Base-by-base conservation (phyloP, 2,888 invertebrate genomes). In the Apodemia duryi region DNA sequence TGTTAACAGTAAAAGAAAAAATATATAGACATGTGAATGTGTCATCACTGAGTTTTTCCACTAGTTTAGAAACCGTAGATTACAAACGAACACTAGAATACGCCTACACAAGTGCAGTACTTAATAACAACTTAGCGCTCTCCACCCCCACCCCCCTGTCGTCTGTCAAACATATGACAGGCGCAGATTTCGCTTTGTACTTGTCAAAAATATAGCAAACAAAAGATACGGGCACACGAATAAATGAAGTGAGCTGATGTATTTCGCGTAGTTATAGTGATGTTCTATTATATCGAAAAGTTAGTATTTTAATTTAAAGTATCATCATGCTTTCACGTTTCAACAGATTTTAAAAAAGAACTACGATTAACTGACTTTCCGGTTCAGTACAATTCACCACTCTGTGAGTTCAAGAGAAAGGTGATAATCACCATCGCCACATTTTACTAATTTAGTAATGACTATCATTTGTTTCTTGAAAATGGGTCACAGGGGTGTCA, bases 161-260 rank as follows among this genome's bases (percentile, higher is more conserved):
- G 82, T 82, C 88, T 88, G 88, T 91, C 91, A 91, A 91, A 91
- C 90, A 83, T 88, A 88, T 86, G 90, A 90, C 90, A 90, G 82
- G 86, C 84, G 84, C 91, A 90, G 91, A 90, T 90, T 85, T 80
- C 82, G 89, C 91, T 91, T 91, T 91, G 89, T 91, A 87, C 91
- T 89, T 91, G 91, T 91, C 91, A 91, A 91, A 91, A 91, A 91
- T 91, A 91, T 88, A 86, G 85, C 89, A 91, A 91, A 91, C 91
- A 91, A 91, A 91, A 91, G 90, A 90, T 91, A 89, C 84, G 84
- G 79, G 79, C 74, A 85, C 46, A 62, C 83, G 86, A 83, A 88
- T 89, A 88, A 91, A 91, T 91, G 91, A 91, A 91, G 89, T 88
- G 90, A 88, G 90, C 86, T 91, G 91, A 90, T 91, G 88, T 91